Base-by-base conservation (phyloP, 2,797 vertebrate genomes). In the Lerista edwardsae region DNA sequence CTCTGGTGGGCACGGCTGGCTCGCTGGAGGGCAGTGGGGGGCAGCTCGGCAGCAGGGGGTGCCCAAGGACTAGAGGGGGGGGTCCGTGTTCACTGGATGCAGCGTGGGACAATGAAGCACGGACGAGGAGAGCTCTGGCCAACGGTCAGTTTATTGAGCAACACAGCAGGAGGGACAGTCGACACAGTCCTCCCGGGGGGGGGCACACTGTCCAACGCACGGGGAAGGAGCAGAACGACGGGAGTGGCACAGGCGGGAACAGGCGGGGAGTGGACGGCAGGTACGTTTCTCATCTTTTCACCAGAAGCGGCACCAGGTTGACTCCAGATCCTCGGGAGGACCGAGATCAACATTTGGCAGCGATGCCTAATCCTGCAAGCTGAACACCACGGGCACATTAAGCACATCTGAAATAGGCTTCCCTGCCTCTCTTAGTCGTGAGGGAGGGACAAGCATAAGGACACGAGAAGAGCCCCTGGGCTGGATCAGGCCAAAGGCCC, bases 391-490 rank as follows among this genome's bases (percentile, higher is more conserved):
- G 36, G 15, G 10, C 17, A n/a, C 14, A 6, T 3, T 19, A 17
- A 36, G 55, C 55, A 6, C 8, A 14, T 39, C 1, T 76, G 31
- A 61, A 23, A 61, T 6, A 61, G 3, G 21, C 59, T 61, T 23
- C 21, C 29, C 65, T 67, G 23, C 9, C 68, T 41, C 67, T 36
- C 25, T 17, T 39, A 25, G 57, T 36, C 25, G 29, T 6, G 7
- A 2, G 6, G 7, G 2, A 51, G 6, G 62, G 17, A 1, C 59
- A n/a, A 19, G n/a, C 34, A 2, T n/a, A n/a, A n/a, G n/a, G n/a
- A n/a, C n/a, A n/a, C n/a, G n/a, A n/a, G n/a, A n/a, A n/a, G n/a
- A n/a, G n/a, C n/a, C n/a, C n/a, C n/a, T n/a, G n/a, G n/a, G n/a
- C n/a, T n/a, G n/a, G n/a, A n/a, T n/a, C n/a, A n/a, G n/a, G n/a